Percentiles rank a stretch among this genome's conserved stretches.
Conservation (phyloP, 2,888 invertebrate species). For the Drosophila peninsularis region DNA sequence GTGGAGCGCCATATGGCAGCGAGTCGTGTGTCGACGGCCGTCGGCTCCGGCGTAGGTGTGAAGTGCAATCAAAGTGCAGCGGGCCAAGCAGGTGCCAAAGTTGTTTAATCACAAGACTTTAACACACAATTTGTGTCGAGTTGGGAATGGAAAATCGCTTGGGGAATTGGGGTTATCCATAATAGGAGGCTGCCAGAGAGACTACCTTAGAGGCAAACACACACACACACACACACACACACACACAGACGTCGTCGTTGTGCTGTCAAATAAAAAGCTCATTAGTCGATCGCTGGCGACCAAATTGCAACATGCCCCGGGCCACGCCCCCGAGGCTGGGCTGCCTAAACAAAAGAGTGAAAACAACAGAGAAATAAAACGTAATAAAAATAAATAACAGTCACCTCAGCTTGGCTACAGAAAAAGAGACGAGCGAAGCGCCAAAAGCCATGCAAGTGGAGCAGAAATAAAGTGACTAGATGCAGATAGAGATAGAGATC, state of each 20-base stretch:
- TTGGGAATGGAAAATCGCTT: conserved; percentile 31
- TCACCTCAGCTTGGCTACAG: conserved; percentile 20
- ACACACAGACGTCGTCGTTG: background rate
- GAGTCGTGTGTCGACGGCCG: conserved; percentile 9
- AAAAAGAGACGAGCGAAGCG: conserved; percentile 22
- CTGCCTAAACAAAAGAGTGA: conserved; percentile 17
- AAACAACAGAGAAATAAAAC: conserved; percentile 34
- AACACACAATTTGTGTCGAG: conserved; percentile 66
- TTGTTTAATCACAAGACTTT: conserved; percentile 76
- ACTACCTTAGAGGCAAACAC: conserved; percentile 10
- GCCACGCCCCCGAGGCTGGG: conserved; percentile 30
- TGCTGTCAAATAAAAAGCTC: conserved; percentile 76
- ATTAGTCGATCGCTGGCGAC: conserved; percentile 63
- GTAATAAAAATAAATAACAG: conserved; percentile 24
- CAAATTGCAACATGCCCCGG: conserved; percentile 68
- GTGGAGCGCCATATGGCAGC: conserved; percentile 47
- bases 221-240: background rate
- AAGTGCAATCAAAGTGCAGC: conserved; percentile 78
- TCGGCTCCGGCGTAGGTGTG: conserved; percentile 58
- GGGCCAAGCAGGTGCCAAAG: conserved; percentile 73
- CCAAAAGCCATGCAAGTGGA: conserved; percentile 73
- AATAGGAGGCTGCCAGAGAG: conserved; percentile 10
- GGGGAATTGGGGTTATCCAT: conserved; percentile 41
- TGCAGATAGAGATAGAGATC: background rate
- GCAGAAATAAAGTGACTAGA: conserved; percentile 18